Percentiles rank a stretch among this genome's conserved stretches.
Evolutionary conservation across 2,888 invertebrate species (phyloP).

Genomic region (Ormyrus thymus): DNA sequence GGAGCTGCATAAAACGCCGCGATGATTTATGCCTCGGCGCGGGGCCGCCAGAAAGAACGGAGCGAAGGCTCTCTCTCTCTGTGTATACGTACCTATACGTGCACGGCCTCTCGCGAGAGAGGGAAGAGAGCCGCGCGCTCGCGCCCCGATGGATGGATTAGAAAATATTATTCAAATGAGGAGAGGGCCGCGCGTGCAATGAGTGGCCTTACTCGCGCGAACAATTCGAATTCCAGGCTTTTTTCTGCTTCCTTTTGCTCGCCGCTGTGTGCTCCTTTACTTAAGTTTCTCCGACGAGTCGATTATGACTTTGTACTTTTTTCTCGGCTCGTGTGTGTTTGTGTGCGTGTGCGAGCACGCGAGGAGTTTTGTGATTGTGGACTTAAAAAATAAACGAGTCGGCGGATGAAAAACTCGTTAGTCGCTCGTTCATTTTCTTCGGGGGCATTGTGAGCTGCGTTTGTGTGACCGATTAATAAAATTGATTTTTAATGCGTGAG

Average conservation of each 20-base stretch:
- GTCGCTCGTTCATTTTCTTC: constrained; percentile 1
- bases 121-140: neutral
- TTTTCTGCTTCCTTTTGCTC: neutral
- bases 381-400: neutral
- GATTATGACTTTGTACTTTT: constrained; percentile 36
- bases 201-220: neutral
- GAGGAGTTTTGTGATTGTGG: neutral
- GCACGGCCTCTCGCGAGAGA: too few species aligned
- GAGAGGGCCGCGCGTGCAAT: neutral
- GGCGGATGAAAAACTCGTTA: constrained; percentile 17
- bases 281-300: constrained; percentile 4
- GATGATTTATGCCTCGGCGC: constrained; percentile 41
- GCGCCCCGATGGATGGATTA: constrained; percentile 35
- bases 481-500: constrained; percentile 17
- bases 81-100: too few species aligned
- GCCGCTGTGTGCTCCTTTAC: neutral
- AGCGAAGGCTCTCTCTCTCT: too few species aligned
- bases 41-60: neutral
- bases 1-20: constrained; percentile 16
- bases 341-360: neutral
- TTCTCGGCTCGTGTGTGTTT: neutral
- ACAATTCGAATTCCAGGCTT: constrained; percentile 23
- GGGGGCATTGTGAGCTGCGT: neutral
- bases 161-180: constrained; percentile 52
- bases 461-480: neutral